A percentile compares a stretch with the other conserved stretches of the same genome.
phyloP scores from a whole-genome alignment of 2,888 invertebrate species.

The Lasioglossum calceatum region DNA sequence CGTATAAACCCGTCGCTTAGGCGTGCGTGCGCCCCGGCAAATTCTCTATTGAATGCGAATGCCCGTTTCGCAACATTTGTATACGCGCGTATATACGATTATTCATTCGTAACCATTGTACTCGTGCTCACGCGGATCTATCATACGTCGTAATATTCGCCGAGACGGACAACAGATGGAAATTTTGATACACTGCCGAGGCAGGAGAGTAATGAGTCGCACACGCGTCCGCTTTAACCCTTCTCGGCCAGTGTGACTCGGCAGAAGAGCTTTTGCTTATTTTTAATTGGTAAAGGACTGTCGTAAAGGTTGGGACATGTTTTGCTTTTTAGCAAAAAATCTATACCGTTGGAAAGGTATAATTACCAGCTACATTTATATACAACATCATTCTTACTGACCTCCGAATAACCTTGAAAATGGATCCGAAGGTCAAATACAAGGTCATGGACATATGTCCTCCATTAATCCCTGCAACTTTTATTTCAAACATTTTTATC shows the following conservation, averaged over 20 bases:
- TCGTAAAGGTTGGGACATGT: too few species aligned
- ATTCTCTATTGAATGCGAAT: constrained; percentile 65
- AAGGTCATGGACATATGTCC: too few species aligned
- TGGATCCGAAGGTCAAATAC: too few species aligned
- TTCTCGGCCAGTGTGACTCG: not conserved
- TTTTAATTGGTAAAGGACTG: not conserved
- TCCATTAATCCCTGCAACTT: too few species aligned
- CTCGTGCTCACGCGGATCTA: constrained; percentile 47
- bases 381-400: too few species aligned
- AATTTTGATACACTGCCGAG: constrained; percentile 51
- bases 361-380: too few species aligned
- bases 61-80: constrained; percentile 66
- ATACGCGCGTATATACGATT: constrained; percentile 53
- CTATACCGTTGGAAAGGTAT: too few species aligned
- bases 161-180: constrained; percentile 54
- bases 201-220: constrained; percentile 48
- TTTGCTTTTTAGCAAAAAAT: too few species aligned
- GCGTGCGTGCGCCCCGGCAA: constrained; percentile 38
- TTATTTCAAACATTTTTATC: too few species aligned
- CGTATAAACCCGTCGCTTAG: constrained; percentile 58
- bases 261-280: not conserved
- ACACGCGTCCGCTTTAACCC: constrained; percentile 4
- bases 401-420: too few species aligned
- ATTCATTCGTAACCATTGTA: constrained; percentile 64
- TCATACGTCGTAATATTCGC: constrained; percentile 38